These are phyloP conservation scores for Zaprionus bogoriensis DNA, from an alignment of 2,888 invertebrate species.

Conservation along the genomic window DNA sequence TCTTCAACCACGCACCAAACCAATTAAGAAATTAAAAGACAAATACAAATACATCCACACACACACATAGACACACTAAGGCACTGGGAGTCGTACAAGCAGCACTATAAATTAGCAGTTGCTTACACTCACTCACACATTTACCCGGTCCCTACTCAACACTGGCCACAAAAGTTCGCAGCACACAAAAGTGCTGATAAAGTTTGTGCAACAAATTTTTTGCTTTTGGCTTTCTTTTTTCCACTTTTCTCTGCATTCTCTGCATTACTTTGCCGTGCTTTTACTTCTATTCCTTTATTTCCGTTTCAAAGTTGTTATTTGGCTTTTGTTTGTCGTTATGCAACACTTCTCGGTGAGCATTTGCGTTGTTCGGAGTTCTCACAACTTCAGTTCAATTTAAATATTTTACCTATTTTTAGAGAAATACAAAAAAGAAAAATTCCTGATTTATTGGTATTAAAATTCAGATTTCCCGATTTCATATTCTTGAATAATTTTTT, in stretches of 20 bases:
- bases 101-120: conserved; percentile 56
- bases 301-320: no score
- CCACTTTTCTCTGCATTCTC: conserved; percentile 16
- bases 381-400: neutral
- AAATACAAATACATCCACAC: conserved; percentile 56
- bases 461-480: no score
- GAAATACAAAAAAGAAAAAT: no score
- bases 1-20: conserved; percentile 52
- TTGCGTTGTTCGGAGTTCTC: conserved; percentile 13
- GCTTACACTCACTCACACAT: conserved; percentile 28
- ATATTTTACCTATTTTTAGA: neutral
- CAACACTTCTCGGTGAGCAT: conserved; percentile 39
- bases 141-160: conserved; percentile 51
- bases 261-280: conserved; percentile 20
- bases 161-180: conserved; percentile 70
- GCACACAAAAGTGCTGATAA: conserved; percentile 61
- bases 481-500: neutral
- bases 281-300: neutral
- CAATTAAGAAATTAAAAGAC: conserved; percentile 80
- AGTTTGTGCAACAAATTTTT: conserved; percentile 69
- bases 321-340: conserved; percentile 15
- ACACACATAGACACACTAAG: conserved; percentile 22
- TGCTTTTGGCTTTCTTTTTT: conserved; percentile 27
- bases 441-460: no score
- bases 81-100: conserved; percentile 17